phyloP scores from a whole-genome alignment of 2,113 vertebrate species.

The Ploceus nigricollis region DNA sequence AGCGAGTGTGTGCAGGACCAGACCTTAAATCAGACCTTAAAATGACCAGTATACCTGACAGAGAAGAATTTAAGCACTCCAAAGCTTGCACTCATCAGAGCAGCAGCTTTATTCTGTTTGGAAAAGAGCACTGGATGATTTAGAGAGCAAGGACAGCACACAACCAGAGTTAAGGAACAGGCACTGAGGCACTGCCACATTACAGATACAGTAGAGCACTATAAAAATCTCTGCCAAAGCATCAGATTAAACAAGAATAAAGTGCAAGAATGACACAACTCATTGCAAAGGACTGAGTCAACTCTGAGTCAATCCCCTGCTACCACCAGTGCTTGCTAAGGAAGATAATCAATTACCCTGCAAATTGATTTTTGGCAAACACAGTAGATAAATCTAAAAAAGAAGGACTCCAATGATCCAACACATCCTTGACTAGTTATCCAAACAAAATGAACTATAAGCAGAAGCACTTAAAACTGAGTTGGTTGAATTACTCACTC shows the following conservation, averaged over 20 bases:
- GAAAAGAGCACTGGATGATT: background rate
- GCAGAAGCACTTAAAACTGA: background rate
- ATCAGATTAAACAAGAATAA: background rate
- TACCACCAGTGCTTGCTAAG: background rate
- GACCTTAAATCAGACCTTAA: background rate
- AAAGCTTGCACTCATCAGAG: background rate
- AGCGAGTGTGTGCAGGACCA: background rate
- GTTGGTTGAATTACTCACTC: background rate
- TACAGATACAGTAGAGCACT: background rate
- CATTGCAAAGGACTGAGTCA: background rate
- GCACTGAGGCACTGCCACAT: background rate
- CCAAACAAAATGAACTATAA: conserved; percentile 51
- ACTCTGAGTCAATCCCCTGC: background rate
- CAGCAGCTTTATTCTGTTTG: background rate
- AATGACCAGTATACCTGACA: background rate
- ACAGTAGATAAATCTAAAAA: background rate
- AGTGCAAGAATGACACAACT: background rate
- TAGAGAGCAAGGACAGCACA: background rate
- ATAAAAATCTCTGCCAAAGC: background rate
- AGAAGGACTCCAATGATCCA: background rate
- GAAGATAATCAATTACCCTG: background rate
- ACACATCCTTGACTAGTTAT: conserved; percentile 23
- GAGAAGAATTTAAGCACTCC: background rate
- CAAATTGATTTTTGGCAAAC: background rate
- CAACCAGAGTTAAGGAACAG: background rate